Percentiles rank a stretch among this genome's conserved stretches.
Conservation (phyloP, 1,140 invertebrate species). For the Zaprionus tsacasi region DNA sequence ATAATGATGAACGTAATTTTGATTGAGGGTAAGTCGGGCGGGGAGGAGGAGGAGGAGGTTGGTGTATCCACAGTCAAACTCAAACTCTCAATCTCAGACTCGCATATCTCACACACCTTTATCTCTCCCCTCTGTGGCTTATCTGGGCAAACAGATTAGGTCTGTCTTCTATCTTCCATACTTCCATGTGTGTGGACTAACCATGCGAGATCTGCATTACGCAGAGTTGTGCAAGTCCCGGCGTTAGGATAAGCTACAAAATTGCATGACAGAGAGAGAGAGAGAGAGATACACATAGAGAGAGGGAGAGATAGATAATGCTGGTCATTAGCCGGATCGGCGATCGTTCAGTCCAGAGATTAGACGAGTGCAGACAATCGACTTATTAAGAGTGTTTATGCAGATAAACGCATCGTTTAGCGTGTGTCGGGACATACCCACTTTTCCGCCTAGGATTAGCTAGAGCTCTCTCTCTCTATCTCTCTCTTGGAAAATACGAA, state of each 20-base stretch:
- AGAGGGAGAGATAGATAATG: conserved; percentile 37
- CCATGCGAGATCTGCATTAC: conserved; percentile 36
- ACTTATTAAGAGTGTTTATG: conserved; percentile 83
- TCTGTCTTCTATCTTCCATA: not conserved
- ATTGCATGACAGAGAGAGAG: conserved; percentile 48
- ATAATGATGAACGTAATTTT: conserved; percentile 68
- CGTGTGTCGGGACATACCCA: conserved; percentile 82
- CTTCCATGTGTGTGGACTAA: conserved; percentile 56
- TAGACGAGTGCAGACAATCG: conserved; percentile 57
- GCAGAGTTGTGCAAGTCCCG: conserved; percentile 62
- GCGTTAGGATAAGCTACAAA: conserved; percentile 68
- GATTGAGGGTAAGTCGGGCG: conserved; percentile 46
- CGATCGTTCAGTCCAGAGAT: conserved; percentile 27
- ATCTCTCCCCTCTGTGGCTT: conserved; percentile 34
- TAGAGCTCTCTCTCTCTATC: conserved; percentile 13
- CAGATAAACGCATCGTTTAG: conserved; percentile 83
- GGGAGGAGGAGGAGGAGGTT: no score
- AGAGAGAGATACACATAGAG: not conserved
- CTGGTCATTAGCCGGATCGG: conserved; percentile 53
- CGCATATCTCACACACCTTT: conserved; percentile 6
- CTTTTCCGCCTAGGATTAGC: conserved; percentile 71
- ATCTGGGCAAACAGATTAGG: conserved; percentile 70
- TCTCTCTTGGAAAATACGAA: conserved; percentile 63
- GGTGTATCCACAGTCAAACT: not conserved
- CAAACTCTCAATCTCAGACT: not conserved